Evolutionary conservation across 2,113 vertebrate genomes (phyloP).

Genomic region (Cephalophus harveyi): DNA sequence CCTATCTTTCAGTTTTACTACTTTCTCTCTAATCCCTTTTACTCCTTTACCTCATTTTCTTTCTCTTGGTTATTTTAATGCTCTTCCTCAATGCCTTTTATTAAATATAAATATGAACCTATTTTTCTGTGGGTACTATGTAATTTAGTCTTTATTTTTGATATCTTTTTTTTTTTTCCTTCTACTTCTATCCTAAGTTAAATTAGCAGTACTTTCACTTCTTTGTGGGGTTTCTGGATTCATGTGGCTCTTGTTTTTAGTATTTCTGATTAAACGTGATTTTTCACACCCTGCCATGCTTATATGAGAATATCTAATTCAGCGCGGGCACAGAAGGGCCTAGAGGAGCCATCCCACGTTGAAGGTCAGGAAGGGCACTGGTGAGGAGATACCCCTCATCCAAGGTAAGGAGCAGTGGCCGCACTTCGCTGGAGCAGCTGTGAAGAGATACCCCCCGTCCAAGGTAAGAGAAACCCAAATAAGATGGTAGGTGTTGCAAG

Average conservation of each 20-base stretch:
- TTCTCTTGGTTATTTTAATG: not conserved
- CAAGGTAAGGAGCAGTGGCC: no score
- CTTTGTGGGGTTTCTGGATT: not conserved
- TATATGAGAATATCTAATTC: not conserved
- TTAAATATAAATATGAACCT: slow-evolving; percentile 19
- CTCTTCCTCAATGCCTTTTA: not conserved
- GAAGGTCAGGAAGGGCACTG: no score
- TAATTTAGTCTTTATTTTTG: not conserved
- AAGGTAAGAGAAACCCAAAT: no score
- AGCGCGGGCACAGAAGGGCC: accelerated
- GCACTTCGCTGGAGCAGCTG: no score
- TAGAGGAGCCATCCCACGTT: no score
- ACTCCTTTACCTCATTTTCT: not conserved
- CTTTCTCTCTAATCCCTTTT: not conserved
- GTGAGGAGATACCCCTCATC: no score
- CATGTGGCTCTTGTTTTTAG: not conserved
- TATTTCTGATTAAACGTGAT: not conserved
- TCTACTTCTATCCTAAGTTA: not conserved
- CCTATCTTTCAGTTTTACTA: not conserved
- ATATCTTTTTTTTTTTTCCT: not conserved
- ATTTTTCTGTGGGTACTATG: not conserved
- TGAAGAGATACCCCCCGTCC: no score
- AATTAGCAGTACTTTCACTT: not conserved
- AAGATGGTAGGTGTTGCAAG: no score
- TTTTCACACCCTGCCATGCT: not conserved